phyloP scores from a whole-genome alignment of 30 jellyfish, hydroid and myxozoan genomes.

The Chrysaora quinquecirrha region DNA sequence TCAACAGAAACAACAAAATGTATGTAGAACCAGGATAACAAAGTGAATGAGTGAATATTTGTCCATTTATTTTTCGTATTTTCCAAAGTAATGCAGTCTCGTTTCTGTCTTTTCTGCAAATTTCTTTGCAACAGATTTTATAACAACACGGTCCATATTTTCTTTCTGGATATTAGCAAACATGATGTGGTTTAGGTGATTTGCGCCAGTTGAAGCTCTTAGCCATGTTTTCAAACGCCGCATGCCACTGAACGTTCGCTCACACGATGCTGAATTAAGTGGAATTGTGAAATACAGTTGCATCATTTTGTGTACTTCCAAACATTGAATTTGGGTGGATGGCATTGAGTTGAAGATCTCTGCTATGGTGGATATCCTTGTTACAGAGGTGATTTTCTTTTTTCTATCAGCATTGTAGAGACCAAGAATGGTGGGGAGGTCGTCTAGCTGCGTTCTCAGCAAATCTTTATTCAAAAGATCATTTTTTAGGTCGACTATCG shows the following conservation, averaged over 20 bases:
- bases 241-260: slow-evolving; percentile 74
- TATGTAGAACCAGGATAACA: background rate
- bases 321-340: no score
- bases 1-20: background rate
- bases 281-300: no score
- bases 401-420: no score
- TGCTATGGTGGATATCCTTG: no score
- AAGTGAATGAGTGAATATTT: background rate
- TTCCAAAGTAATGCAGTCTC: no score
- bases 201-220: slow-evolving; percentile 45
- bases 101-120: slow-evolving; percentile 34
- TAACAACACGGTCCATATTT: slow-evolving; percentile 23
- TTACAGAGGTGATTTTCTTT: no score
- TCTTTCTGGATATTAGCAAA: slow-evolving; percentile 39
- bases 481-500: no score
- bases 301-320: no score
- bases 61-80: background rate
- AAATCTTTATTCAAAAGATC: no score
- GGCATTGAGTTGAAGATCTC: no score
- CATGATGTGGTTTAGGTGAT: slow-evolving; percentile 56
- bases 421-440: no score
- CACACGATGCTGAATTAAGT: slow-evolving; percentile 38
- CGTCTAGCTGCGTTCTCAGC: no score
- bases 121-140: slow-evolving; percentile 32
- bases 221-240: slow-evolving; percentile 57